A percentile compares a stretch with the other conserved stretches of the same genome.
These are phyloP conservation scores for Drosophila kepulauana DNA, from an alignment of 1,140 invertebrate species.

Conservation along the genomic window DNA sequence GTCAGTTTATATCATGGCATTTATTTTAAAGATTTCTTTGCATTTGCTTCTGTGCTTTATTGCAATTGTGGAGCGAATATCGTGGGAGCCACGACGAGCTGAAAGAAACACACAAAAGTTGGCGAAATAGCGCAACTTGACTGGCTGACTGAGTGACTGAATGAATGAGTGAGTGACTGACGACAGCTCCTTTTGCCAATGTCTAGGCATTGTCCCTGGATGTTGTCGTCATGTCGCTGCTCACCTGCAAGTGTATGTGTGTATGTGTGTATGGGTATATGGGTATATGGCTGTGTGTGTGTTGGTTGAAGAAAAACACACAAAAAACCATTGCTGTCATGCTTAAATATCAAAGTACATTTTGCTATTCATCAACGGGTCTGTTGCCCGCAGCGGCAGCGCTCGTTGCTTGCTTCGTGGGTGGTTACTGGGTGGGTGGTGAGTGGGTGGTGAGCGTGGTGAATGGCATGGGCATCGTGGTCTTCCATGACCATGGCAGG, in stretches of 20 bases:
- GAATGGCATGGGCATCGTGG: neutral
- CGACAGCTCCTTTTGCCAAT: constrained; percentile 48
- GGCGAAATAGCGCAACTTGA: constrained; percentile 8
- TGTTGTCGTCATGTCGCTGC: constrained; percentile 47
- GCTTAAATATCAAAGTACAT: constrained; percentile 79
- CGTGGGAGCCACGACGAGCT: neutral
- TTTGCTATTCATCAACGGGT: constrained; percentile 58
- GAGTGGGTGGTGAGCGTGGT: neutral
- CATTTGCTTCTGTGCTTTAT: neutral
- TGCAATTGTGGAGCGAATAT: constrained; percentile 16
- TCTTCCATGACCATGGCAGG: constrained; percentile 41
- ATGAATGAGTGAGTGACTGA: constrained; percentile 28
- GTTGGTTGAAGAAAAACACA: neutral
- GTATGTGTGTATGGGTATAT: neutral
- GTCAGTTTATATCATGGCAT: constrained; percentile 11
- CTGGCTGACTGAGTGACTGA: constrained; percentile 15
- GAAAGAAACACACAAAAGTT: constrained; percentile 10
- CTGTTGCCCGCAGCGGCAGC: constrained; percentile 5
- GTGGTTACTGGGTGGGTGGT: neutral
- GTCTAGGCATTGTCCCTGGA: constrained; percentile 42
- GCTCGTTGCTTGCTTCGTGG: neutral
- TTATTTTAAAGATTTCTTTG: constrained; percentile 16
- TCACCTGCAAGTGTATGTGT: constrained; percentile 40
- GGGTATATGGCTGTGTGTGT: neutral
- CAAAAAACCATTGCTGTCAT: constrained; percentile 60